Conservation (phyloP, 2,113 vertebrate genomes). For the Hypocryptadius cinnamomeus region DNA sequence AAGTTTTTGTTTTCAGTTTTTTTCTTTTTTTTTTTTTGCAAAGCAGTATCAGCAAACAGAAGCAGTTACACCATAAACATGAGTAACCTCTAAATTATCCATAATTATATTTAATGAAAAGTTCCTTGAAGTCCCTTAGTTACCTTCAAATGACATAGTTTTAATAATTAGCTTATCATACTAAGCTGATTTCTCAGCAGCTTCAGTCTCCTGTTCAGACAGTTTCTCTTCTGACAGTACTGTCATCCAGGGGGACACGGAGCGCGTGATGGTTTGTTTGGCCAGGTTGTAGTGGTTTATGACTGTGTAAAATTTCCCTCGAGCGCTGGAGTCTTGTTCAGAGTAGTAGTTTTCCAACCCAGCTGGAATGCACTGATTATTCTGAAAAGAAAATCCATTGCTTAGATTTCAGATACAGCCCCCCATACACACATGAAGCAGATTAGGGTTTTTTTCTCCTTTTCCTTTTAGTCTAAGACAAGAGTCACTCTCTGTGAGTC, state of each 20-base stretch:
- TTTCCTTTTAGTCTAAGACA: background rate
- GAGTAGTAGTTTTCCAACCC: constrained; percentile 89
- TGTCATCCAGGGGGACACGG: constrained; percentile 92
- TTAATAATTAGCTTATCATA: constrained; percentile 15
- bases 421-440: background rate
- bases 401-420: background rate
- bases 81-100: constrained; percentile 76
- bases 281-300: constrained; percentile 96
- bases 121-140: constrained; percentile 70
- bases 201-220: constrained; percentile 90
- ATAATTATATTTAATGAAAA: constrained; percentile 65
- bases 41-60: constrained; percentile 78
- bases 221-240: constrained; percentile 93
- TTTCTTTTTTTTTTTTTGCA: constrained; percentile 47
- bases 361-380: constrained; percentile 87
- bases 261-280: constrained; percentile 90
- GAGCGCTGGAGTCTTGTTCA: constrained; percentile 82
- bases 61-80: constrained; percentile 77
- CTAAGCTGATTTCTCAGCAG: constrained; percentile 86
- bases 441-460: background rate
- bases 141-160: constrained; percentile 64
- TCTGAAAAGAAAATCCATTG: constrained; percentile 70
- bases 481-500: background rate
- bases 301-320: constrained; percentile 89
- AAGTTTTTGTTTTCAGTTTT: background rate